These are phyloP conservation scores for Falco berigora DNA, from an alignment of 2,797 vertebrate genomes.

Conservation along the genomic window DNA sequence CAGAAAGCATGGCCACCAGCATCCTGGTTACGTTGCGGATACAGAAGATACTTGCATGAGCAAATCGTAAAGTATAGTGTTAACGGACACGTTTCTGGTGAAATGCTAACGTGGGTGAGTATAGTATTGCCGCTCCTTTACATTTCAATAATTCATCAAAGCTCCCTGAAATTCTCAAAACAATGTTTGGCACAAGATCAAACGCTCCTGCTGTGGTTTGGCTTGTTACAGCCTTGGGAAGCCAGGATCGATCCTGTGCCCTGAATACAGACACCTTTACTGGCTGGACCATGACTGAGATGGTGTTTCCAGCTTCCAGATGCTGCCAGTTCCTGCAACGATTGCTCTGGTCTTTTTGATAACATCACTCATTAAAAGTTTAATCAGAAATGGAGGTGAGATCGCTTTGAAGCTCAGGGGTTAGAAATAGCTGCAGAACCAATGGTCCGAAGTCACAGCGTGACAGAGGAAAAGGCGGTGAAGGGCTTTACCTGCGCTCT, in stretches of 20 bases:
- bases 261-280: background rate
- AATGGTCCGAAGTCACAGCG: rapidly evolving
- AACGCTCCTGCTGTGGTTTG: background rate
- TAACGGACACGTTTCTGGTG: background rate
- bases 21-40: background rate
- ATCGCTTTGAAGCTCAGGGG: background rate
- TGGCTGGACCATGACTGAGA: rapidly evolving
- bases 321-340: background rate
- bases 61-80: background rate
- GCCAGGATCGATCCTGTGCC: background rate
- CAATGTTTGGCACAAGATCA: background rate
- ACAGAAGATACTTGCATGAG: background rate
- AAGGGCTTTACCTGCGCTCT: background rate
- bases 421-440: background rate
- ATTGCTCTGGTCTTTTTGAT: background rate
- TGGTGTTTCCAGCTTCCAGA: background rate
- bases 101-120: background rate
- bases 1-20: background rate
- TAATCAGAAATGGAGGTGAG: background rate
- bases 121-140: background rate
- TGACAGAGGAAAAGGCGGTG: rapidly evolving
- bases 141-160: background rate
- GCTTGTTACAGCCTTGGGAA: background rate
- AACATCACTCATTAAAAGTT: background rate
- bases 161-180: background rate